Evolutionary conservation across 23 tunicate species (phyloP).

Genomic region (Clavelina lepadiformis): DNA sequence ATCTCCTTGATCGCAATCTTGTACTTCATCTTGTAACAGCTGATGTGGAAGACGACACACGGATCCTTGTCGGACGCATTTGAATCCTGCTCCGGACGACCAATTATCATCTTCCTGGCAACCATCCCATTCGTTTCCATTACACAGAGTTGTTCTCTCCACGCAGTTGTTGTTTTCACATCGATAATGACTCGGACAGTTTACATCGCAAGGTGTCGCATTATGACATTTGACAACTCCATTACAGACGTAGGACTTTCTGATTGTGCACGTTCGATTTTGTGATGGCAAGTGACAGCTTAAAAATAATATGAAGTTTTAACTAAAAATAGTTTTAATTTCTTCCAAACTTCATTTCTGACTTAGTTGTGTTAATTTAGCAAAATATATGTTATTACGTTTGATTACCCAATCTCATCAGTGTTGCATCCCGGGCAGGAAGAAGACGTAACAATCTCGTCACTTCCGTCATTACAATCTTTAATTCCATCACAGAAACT

Average conservation of each 20-base stretch:
- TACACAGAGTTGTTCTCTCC: constrained; percentile 2
- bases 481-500: too few species aligned
- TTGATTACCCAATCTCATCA: too few species aligned
- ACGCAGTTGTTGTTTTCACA: neutral
- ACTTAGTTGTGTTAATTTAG: too few species aligned
- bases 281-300: too few species aligned
- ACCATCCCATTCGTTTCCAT: constrained; percentile 9
- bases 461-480: too few species aligned
- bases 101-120: constrained; percentile 18
- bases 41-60: constrained; percentile 44
- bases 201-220: constrained; percentile 3
- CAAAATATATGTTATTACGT: too few species aligned
- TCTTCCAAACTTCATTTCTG: too few species aligned
- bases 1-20: constrained; percentile 38
- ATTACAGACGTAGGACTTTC: constrained; percentile 2
- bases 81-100: constrained; percentile 34
- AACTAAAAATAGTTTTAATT: too few species aligned
- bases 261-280: constrained; percentile 1
- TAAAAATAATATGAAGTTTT: too few species aligned
- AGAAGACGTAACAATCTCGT: too few species aligned
- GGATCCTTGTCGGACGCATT: constrained; percentile 28
- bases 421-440: too few species aligned
- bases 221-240: neutral
- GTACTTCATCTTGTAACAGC: constrained; percentile 33
- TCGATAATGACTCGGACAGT: constrained; percentile 12